Percentiles rank a stretch among this genome's conserved stretches.
Evolutionary conservation across 64 coral and sea anemone genomes (phyloP).

Genomic region (Montipora capricornis): DNA sequence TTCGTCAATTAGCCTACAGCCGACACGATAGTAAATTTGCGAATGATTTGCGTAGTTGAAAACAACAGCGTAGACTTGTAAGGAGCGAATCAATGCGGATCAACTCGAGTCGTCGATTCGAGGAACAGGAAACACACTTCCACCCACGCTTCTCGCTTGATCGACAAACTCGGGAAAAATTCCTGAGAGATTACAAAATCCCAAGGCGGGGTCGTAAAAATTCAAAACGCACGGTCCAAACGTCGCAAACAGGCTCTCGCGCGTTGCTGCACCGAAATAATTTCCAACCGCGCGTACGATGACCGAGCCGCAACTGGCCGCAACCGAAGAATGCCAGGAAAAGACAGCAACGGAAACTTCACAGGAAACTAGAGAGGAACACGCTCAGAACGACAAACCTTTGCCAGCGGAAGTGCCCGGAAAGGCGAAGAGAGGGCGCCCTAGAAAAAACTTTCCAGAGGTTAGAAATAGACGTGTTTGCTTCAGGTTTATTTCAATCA

Average conservation of each 20-base stretch:
- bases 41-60: constrained; percentile 79
- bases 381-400: constrained; percentile 38
- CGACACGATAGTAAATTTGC: constrained; percentile 76
- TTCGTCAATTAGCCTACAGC: constrained; percentile 82
- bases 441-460: constrained; percentile 80
- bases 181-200: constrained; percentile 59
- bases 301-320: background rate
- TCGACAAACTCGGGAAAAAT: constrained; percentile 73
- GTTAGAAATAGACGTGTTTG: constrained; percentile 61
- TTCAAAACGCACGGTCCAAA: constrained; percentile 33
- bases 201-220: constrained; percentile 51
- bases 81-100: constrained; percentile 69
- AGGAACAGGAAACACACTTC: constrained; percentile 1
- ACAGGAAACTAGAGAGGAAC: constrained; percentile 60
- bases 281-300: constrained; percentile 37
- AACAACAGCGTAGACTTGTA: constrained; percentile 69
- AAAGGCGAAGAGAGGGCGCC: constrained; percentile 84
- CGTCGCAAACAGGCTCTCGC: background rate
- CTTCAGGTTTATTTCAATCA: constrained; percentile 34
- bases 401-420: constrained; percentile 70
- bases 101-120: background rate
- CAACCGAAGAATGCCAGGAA: background rate
- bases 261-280: constrained; percentile 18
- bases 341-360: constrained; percentile 18
- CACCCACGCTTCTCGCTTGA: constrained; percentile 75